A percentile compares a stretch with the other conserved stretches of the same genome.
Evolutionary conservation across 2,888 invertebrate species (phyloP).

Genomic region (Taphrorychus bicolor): DNA sequence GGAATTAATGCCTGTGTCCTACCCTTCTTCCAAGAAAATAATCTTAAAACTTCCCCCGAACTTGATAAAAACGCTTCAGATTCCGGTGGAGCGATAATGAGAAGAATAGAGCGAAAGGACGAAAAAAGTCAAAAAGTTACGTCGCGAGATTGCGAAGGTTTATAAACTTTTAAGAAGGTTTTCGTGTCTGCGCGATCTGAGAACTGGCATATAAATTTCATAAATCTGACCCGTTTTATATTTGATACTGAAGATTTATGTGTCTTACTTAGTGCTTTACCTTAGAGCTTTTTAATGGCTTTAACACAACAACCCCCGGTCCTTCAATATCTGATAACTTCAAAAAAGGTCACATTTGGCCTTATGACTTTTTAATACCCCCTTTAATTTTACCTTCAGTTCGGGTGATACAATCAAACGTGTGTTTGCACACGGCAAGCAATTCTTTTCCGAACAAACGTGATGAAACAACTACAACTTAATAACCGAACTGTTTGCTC

Average conservation of each 20-base stretch:
- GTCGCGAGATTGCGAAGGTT: slow-evolving; percentile 9
- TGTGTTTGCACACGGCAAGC: background rate
- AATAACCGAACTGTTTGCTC: background rate
- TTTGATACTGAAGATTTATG: slow-evolving; percentile 14
- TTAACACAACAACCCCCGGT: background rate
- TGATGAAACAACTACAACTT: background rate
- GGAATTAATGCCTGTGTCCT: background rate
- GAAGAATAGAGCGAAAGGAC: slow-evolving; percentile 4
- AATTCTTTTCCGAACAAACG: background rate
- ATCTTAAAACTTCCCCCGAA: slow-evolving; percentile 1
- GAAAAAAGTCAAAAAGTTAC: slow-evolving; percentile 15
- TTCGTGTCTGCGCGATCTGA: slow-evolving; percentile 11
- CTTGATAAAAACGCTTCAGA: slow-evolving; percentile 7
- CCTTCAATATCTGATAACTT: background rate
- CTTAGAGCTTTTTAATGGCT: background rate
- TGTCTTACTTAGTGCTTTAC: background rate
- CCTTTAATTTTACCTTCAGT: background rate
- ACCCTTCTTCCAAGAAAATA: background rate
- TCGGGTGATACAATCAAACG: background rate
- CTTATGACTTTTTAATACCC: background rate
- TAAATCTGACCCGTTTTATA: slow-evolving; percentile 2
- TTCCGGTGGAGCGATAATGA: slow-evolving; percentile 13
- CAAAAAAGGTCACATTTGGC: background rate
- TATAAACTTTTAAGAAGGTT: slow-evolving; percentile 19
- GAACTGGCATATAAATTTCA: slow-evolving; percentile 17